Conservation (phyloP, 2,888 invertebrate genomes). For the Hemaris fuciformis region DNA sequence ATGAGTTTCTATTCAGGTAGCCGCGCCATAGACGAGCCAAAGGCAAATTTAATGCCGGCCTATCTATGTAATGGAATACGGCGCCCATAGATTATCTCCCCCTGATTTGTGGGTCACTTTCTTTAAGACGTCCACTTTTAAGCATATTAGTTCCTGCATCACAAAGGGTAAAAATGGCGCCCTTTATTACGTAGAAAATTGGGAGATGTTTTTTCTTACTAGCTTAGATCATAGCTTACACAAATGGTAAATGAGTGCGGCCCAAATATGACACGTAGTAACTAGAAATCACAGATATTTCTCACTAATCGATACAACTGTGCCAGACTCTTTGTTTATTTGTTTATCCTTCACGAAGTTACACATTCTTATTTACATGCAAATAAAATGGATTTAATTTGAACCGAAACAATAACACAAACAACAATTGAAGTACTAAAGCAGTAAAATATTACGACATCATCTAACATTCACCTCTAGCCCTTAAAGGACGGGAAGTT, state of each 20-base stretch:
- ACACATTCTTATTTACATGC: too few species aligned
- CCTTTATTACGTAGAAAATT: not conserved
- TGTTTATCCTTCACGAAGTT: too few species aligned
- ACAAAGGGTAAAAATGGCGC: not conserved
- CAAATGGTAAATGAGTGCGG: too few species aligned
- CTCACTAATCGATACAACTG: too few species aligned
- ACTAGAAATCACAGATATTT: too few species aligned
- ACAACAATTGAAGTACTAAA: not conserved
- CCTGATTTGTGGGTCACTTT: slow-evolving; percentile 13
- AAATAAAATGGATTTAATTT: not conserved
- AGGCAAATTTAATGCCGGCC: slow-evolving; percentile 33
- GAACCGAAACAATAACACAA: not conserved
- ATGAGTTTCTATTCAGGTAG: slow-evolving; percentile 19
- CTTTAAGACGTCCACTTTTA: slow-evolving; percentile 10
- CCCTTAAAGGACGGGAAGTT: not conserved
- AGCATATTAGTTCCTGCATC: not conserved
- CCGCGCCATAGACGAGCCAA: slow-evolving; percentile 25
- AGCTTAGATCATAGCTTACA: too few species aligned
- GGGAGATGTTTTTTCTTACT: not conserved
- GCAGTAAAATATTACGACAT: not conserved
- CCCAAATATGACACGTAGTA: too few species aligned
- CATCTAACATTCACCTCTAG: slow-evolving; percentile 6
- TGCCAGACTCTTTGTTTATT: too few species aligned
- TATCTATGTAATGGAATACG: slow-evolving; percentile 48
- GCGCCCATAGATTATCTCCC: slow-evolving; percentile 32